Percentiles rank a stretch among this genome's conserved stretches.
Evolutionary conservation across 2,113 vertebrate species (phyloP).

Genomic region (Sorex araneus): DNA sequence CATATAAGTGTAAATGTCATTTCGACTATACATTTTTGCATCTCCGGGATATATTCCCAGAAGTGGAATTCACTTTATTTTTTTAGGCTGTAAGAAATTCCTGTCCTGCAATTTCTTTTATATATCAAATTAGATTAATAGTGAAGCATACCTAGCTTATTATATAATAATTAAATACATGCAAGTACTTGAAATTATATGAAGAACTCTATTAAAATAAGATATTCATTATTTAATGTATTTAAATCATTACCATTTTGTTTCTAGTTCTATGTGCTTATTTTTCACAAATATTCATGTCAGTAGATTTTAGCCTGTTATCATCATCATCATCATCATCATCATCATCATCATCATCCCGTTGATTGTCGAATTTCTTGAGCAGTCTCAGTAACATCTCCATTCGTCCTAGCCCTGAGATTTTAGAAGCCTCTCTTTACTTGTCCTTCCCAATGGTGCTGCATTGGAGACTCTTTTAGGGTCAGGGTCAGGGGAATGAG

Average conservation of each 20-base stretch:
- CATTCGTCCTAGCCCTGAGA: too few species aligned
- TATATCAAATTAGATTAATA: background rate
- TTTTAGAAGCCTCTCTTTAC: too few species aligned
- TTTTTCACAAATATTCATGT: constrained; percentile 4
- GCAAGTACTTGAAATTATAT: constrained; percentile 14
- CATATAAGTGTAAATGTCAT: too few species aligned
- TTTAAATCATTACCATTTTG: constrained; percentile 11
- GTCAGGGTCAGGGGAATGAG: too few species aligned
- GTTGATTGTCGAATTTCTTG: too few species aligned
- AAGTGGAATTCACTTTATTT: background rate
- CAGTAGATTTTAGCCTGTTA: background rate
- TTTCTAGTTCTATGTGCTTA: background rate
- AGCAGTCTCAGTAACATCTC: too few species aligned
- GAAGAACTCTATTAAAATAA: background rate
- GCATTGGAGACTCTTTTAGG: too few species aligned
- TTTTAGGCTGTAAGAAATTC: constrained; percentile 9
- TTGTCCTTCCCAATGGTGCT: too few species aligned
- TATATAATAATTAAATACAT: background rate
- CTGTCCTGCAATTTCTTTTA: background rate
- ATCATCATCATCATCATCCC: too few species aligned
- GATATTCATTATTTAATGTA: background rate
- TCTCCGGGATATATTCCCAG: too few species aligned
- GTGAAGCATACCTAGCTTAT: background rate
- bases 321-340: too few species aligned
- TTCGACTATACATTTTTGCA: too few species aligned